These are phyloP conservation scores for Limosa lapponica DNA, from an alignment of 2,797 vertebrate genomes.

Conservation along the genomic window DNA sequence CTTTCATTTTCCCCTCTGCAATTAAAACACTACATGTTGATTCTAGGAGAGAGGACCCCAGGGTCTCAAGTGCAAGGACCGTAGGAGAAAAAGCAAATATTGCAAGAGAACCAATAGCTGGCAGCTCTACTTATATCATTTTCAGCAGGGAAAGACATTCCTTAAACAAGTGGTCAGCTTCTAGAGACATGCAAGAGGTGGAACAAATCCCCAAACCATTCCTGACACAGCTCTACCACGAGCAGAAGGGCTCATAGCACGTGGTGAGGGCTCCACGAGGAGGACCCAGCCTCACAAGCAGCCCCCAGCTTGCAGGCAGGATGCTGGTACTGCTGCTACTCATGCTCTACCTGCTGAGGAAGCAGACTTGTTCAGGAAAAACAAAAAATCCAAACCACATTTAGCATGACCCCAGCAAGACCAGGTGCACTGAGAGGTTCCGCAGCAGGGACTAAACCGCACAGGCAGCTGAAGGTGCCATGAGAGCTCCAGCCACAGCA, in stretches of 20 bases:
- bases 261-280: not conserved
- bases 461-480: not conserved
- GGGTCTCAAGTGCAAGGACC: not conserved
- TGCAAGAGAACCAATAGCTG: not conserved
- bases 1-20: not conserved
- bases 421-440: not conserved
- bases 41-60: not conserved
- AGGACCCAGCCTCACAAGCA: not conserved
- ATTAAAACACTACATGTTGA: not conserved
- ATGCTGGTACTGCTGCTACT: conserved; percentile 8
- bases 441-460: not conserved
- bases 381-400: not conserved
- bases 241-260: not conserved
- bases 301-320: not conserved
- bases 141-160: conserved; percentile 22
- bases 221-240: not conserved
- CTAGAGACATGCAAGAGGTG: not conserved
- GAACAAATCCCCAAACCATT: not conserved
- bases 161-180: conserved; percentile 15
- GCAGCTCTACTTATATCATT: not conserved
- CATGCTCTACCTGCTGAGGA: conserved; percentile 10
- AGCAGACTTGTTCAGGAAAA: not conserved
- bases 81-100: not conserved
- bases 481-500: not conserved
- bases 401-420: not conserved